Percentiles rank a stretch among this genome's conserved stretches.
phyloP scores from a whole-genome alignment of 2,113 vertebrate genomes.

The Cervus canadensis region DNA sequence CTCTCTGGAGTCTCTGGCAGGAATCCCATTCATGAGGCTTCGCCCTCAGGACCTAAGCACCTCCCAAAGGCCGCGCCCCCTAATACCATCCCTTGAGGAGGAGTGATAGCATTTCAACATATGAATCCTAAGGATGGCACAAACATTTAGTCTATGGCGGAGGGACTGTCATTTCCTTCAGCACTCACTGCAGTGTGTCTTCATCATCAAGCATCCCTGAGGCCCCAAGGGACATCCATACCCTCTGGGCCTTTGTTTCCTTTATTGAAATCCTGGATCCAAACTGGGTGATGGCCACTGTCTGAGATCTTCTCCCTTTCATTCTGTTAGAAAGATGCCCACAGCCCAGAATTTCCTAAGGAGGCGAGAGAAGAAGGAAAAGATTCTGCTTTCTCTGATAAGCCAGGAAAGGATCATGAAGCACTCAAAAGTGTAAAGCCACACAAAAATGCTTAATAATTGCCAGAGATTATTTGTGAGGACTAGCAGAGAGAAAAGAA shows the following conservation, averaged over 20 bases:
- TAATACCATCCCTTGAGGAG: neutral
- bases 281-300: neutral
- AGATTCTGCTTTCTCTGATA: neutral
- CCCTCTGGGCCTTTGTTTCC: neutral
- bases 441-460: neutral
- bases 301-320: neutral
- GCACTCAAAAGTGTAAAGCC: neutral
- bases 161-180: neutral
- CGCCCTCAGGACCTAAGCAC: neutral
- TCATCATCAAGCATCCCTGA: neutral
- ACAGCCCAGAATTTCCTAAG: neutral
- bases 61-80: neutral
- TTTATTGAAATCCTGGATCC: neutral
- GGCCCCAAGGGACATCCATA: neutral
- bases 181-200: neutral
- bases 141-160: neutral
- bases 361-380: neutral
- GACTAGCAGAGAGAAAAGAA: neutral
- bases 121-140: neutral
- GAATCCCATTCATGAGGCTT: neutral
- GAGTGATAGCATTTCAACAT: neutral
- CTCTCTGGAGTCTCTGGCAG: neutral
- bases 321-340: neutral
- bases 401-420: constrained; percentile 18
- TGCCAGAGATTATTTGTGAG: neutral